These are phyloP conservation scores for Polydrusus tereticollis DNA, from an alignment of 2,888 invertebrate genomes.

Conservation along the genomic window DNA sequence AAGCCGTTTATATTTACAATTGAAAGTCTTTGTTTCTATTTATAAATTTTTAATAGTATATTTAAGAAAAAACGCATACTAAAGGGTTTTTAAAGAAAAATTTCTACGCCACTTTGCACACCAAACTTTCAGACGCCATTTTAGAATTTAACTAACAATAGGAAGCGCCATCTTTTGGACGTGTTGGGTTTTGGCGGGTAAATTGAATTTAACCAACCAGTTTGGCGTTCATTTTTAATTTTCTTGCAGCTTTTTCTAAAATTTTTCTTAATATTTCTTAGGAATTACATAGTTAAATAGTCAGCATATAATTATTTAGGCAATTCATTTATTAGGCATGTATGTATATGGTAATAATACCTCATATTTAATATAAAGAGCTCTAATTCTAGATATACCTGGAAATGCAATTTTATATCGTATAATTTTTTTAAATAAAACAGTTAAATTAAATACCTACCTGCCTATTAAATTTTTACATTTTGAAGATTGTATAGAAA, in stretches of 20 bases:
- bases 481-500: constrained; percentile 47
- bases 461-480: constrained; percentile 15
- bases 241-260: neutral
- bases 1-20: constrained; percentile 42
- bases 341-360: no score
- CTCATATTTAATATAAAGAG: no score
- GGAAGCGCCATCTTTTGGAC: constrained; percentile 74
- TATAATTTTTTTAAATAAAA: constrained; percentile 18
- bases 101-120: constrained; percentile 69
- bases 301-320: no score
- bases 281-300: neutral
- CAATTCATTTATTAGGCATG: no score
- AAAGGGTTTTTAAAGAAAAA: constrained; percentile 55
- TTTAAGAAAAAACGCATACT: constrained; percentile 23
- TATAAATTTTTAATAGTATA: neutral
- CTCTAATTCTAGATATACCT: no score
- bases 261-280: neutral
- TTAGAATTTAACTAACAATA: constrained; percentile 76
- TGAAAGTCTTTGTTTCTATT: constrained; percentile 19
- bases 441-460: constrained; percentile 39
- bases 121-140: constrained; percentile 79
- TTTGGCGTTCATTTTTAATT: neutral
- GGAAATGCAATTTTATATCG: neutral
- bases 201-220: constrained; percentile 51
- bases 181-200: constrained; percentile 56